Evolutionary conservation across 2,888 invertebrate species (phyloP), one percentile per base, ranked within the genome.

Genomic region (Zelleria hepariella): DNA sequence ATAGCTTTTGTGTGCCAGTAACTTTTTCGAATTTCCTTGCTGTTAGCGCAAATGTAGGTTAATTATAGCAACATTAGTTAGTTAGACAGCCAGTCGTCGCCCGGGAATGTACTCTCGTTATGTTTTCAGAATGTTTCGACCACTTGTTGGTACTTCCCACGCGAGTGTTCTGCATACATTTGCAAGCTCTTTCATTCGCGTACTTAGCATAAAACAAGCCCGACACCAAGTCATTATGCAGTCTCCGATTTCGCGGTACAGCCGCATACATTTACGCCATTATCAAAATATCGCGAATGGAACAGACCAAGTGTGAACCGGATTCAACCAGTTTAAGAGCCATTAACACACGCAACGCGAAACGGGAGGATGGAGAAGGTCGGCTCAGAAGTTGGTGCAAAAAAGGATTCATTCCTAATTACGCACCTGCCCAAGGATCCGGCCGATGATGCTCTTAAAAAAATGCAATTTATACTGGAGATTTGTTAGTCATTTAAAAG

Each of bases 81-180:
- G 23, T 20, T 20, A 42, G 32, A 21, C 10, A 51, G 21, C 20
- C n/a, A 26, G 54, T n/a, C n/a, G n/a, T n/a, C n/a, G n/a, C 54
- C 10, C 23, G 21, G 42, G 25, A n/a, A 27, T 58, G 49, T 47
- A 49, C 51, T 58, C 48, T 49, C 26, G 23, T 18, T 58, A 49
- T 26, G 58, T 58, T 58, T 58, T 57, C 26, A 18, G 26, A 51
- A 21, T 58, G 58, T 58, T 58, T 21, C 58, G 51, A 58, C 79
- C 82, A 86, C 86, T 86, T 86, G 87, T 87, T 86, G 86, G 78
- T 75, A 80, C 85, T 86, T 86, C 86, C 86, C 87, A 87, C 87
- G 86, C 84, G 75, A 76, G 67, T 77, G 79, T 82, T 86, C 82
- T 84, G 86, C 86, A 87, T 87, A 85, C 71, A 84, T 81, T 80